These are phyloP conservation scores for Circaetus gallicus DNA, from an alignment of 2,113 vertebrate species.

Conservation along the genomic window DNA sequence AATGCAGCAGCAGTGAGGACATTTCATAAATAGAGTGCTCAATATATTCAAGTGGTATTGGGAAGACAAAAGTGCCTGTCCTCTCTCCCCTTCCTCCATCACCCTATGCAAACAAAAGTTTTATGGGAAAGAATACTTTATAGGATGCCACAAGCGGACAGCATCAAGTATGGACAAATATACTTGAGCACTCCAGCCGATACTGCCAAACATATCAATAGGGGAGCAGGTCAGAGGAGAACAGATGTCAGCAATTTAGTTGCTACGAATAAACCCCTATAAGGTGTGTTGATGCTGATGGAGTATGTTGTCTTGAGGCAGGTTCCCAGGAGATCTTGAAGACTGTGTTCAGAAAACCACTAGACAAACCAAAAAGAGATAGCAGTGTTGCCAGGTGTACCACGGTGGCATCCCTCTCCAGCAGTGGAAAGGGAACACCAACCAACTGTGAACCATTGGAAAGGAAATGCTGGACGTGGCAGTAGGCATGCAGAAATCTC, in stretches of 20 bases:
- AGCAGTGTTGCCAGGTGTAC: background rate
- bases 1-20: background rate
- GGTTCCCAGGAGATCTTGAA: background rate
- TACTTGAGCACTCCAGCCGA: background rate
- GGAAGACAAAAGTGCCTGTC: background rate
- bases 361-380: background rate
- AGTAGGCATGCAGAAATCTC: background rate
- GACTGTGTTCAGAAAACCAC: background rate
- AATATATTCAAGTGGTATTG: background rate
- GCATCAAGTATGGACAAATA: background rate
- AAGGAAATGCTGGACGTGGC: rapidly evolving
- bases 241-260: background rate
- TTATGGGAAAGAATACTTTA: background rate
- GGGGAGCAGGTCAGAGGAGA: background rate
- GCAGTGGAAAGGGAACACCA: background rate
- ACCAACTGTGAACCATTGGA: rapidly evolving
- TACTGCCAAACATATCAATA: background rate
- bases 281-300: background rate
- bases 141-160: background rate
- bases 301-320: background rate
- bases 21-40: background rate
- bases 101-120: background rate
- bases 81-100: background rate
- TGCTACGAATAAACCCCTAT: background rate
- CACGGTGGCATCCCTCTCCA: background rate